A percentile compares a stretch with the other conserved stretches of the same genome.
Conservation (phyloP, 2,113 vertebrate genomes). For the Copsychus sechellarum region DNA sequence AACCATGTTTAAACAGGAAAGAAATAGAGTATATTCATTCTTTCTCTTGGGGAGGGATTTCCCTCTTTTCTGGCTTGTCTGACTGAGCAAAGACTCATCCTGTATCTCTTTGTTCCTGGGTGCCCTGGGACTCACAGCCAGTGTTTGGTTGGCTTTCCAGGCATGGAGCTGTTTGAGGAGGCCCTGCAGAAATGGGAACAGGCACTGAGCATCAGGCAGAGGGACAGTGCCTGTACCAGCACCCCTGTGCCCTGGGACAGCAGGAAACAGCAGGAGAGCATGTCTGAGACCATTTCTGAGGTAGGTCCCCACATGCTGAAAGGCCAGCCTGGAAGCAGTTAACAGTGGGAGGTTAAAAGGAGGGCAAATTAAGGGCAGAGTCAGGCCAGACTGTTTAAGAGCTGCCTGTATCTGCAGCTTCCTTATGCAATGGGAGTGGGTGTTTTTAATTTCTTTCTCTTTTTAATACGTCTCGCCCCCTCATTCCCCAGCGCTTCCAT, state of each 20-base stretch:
- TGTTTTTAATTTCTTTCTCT: conserved; percentile 38
- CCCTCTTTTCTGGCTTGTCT: neutral
- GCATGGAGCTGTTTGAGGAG: conserved; percentile 98
- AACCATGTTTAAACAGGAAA: neutral
- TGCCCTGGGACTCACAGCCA: neutral
- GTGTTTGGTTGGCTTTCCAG: conserved; percentile 59
- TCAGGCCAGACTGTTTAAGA: conserved; percentile 41
- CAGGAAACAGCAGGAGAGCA: conserved; percentile 55
- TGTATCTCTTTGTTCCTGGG: neutral
- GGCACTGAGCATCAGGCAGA: conserved; percentile 88
- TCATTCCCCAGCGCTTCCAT: conserved; percentile 16
- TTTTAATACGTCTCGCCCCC: conserved; percentile 44
- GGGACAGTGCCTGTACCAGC: conserved; percentile 64
- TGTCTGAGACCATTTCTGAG: conserved; percentile 65
- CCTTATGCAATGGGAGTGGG: conserved; percentile 35
- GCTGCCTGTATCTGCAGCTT: conserved; percentile 28
- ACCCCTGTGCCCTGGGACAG: conserved; percentile 66
- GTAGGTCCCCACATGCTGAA: conserved; percentile 54
- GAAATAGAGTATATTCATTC: neutral
- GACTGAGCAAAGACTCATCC: neutral
- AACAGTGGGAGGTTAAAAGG: neutral
- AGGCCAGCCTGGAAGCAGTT: neutral
- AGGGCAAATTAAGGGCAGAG: conserved; percentile 20
- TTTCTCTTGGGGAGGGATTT: neutral
- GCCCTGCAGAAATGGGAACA: conserved; percentile 96